These are phyloP conservation scores for Nyctereutes procyonoides DNA, from an alignment of 2,113 vertebrate species.

Conservation along the genomic window DNA sequence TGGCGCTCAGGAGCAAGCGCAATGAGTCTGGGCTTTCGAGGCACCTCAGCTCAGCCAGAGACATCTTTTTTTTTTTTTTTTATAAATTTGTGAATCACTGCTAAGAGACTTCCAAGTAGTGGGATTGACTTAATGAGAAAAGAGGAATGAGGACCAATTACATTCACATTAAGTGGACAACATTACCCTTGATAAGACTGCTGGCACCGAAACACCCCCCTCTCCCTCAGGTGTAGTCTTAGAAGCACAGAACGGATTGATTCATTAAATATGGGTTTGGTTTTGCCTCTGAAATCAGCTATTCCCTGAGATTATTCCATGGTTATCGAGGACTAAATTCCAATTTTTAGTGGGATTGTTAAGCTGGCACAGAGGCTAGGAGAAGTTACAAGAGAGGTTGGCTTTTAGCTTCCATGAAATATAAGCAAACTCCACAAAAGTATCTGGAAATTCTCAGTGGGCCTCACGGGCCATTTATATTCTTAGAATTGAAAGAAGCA, in stretches of 20 bases:
- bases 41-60: neutral
- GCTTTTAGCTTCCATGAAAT: neutral
- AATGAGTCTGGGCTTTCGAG: neutral
- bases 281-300: conserved; percentile 19
- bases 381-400: neutral
- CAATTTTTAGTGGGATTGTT: conserved; percentile 12
- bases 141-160: conserved; percentile 61
- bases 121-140: conserved; percentile 63
- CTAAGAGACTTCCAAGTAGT: neutral
- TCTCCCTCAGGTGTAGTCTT: neutral
- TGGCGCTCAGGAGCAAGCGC: neutral
- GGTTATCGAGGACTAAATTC: neutral
- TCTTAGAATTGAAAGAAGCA: neutral
- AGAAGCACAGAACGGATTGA: conserved; percentile 32
- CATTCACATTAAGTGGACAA: conserved; percentile 58
- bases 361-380: neutral
- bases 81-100: conserved; percentile 47
- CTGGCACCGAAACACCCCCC: neutral
- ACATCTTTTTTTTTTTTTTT: conserved; percentile 42
- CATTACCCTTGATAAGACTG: conserved; percentile 25
- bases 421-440: neutral
- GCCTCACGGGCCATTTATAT: neutral
- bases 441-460: neutral
- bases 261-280: conserved; percentile 47
- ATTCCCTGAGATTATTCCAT: conserved; percentile 3